Conservation (phyloP, 2,113 vertebrate species). For the Pyxicephalus adspersus region DNA sequence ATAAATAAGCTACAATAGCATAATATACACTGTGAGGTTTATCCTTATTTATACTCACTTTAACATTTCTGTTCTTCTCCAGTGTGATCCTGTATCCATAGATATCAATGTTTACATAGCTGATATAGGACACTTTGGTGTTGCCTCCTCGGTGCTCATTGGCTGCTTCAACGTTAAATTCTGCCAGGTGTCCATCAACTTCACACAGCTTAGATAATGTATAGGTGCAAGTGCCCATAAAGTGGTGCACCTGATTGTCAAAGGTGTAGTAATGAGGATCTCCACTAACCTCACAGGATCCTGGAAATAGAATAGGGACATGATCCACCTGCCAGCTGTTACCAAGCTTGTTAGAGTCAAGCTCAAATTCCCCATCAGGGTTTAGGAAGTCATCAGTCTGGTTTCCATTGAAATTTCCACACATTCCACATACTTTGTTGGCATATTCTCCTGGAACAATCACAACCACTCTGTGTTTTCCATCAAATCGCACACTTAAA, state of each 20-base stretch:
- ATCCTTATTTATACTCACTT: conserved; percentile 52
- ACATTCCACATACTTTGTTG: conserved; percentile 65
- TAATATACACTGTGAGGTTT: neutral
- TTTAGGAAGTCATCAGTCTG: conserved; percentile 68
- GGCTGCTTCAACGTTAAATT: conserved; percentile 60
- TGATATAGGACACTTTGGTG: conserved; percentile 61
- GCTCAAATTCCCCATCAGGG: conserved; percentile 65
- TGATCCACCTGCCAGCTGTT: conserved; percentile 71
- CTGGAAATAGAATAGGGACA: conserved; percentile 29
- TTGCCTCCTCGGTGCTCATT: conserved; percentile 69
- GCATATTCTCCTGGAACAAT: conserved; percentile 60
- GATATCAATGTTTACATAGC: conserved; percentile 32
- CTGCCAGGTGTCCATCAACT: conserved; percentile 51
- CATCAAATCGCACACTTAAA: conserved; percentile 66
- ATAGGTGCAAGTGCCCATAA: conserved; percentile 47
- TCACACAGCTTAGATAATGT: conserved; percentile 57
- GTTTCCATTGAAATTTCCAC: conserved; percentile 64
- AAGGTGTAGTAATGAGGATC: conserved; percentile 63
- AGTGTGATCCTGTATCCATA: conserved; percentile 63
- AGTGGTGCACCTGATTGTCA: conserved; percentile 49
- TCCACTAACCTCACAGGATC: conserved; percentile 21
- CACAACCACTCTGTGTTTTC: conserved; percentile 62
- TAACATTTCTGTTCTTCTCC: conserved; percentile 60
- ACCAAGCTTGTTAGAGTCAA: conserved; percentile 64
- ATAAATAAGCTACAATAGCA: no score